Percentiles rank a stretch among this genome's conserved stretches.
phyloP scores from a whole-genome alignment of 2,888 invertebrate genomes.

The Drepanosiphum platanoidis region DNA sequence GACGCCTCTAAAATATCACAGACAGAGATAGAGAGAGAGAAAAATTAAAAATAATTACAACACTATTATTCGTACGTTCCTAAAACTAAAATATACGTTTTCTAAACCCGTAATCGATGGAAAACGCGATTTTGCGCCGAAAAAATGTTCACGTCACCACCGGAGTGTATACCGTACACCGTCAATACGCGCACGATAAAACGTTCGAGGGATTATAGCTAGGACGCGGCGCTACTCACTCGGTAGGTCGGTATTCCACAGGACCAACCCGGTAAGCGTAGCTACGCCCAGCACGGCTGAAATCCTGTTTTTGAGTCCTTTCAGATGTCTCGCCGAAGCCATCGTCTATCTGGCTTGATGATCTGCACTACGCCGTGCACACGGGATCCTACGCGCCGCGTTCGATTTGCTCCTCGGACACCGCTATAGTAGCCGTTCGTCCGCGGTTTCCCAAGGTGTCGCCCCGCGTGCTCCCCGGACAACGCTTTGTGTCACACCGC shows the following conservation, averaged over 20 bases:
- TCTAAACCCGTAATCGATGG: not conserved
- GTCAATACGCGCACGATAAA: not conserved
- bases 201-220: not conserved
- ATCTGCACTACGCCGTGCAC: not conserved
- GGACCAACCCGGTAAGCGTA: conserved; percentile 32
- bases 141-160: no score
- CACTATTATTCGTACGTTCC: no score
- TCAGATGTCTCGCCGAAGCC: conserved; percentile 25
- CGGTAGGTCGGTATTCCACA: conserved; percentile 45
- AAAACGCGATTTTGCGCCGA: no score
- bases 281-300: conserved; percentile 26
- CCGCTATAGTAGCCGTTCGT: not conserved
- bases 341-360: no score
- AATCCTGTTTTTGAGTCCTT: conserved; percentile 23
- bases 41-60: not conserved
- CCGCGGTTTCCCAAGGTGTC: conserved; percentile 12
- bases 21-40: no score
- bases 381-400: not conserved
- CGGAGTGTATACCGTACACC: no score
- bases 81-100: not conserved
- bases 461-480: no score
- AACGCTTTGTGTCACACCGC: no score
- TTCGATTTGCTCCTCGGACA: not conserved
- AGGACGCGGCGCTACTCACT: conserved; percentile 40
- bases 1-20: conserved; percentile 74